These are phyloP conservation scores for Lordiphosa mommai DNA, from an alignment of 1,140 invertebrate genomes.

Conservation along the genomic window DNA sequence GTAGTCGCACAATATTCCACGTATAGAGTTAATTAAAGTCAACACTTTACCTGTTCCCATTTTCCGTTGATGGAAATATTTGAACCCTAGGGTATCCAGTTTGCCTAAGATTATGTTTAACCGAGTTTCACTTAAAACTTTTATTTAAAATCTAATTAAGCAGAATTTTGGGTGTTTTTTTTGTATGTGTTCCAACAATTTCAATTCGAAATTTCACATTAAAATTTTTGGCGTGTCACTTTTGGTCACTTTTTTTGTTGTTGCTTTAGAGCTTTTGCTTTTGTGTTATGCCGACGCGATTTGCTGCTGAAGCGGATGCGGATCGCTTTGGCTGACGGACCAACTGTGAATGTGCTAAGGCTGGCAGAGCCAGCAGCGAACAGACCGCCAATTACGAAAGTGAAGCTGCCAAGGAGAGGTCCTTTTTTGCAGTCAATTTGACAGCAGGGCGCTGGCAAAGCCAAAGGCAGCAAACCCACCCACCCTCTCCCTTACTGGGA, in stretches of 20 bases:
- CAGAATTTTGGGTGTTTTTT: not conserved
- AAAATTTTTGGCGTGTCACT: not conserved
- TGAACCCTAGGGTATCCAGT: constrained; percentile 79
- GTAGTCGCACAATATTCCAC: not conserved
- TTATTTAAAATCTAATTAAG: not conserved
- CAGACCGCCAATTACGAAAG: constrained; percentile 79
- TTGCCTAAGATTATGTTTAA: constrained; percentile 41
- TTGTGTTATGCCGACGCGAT: constrained; percentile 54
- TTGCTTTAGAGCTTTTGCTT: not conserved
- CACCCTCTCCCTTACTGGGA: constrained; percentile 8
- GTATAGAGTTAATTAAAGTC: not conserved
- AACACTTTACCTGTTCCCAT: constrained; percentile 75
- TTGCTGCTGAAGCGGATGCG: constrained; percentile 39
- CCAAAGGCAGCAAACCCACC: constrained; percentile 48
- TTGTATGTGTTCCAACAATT: not conserved
- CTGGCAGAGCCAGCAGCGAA: constrained; percentile 53
- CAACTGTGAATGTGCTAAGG: constrained; percentile 67
- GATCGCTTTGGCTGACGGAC: constrained; percentile 70
- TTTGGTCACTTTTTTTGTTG: not conserved
- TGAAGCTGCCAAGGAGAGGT: constrained; percentile 78
- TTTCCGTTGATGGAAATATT: constrained; percentile 79
- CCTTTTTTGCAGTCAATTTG: constrained; percentile 79
- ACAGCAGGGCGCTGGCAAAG: constrained; percentile 63
- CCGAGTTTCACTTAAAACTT: constrained; percentile 15
- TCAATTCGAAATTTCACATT: not conserved